Evolutionary conservation across 2,797 vertebrate genomes (phyloP), one percentile per base, ranked within the genome.

Genomic region (Harpagifer antarcticus): DNA sequence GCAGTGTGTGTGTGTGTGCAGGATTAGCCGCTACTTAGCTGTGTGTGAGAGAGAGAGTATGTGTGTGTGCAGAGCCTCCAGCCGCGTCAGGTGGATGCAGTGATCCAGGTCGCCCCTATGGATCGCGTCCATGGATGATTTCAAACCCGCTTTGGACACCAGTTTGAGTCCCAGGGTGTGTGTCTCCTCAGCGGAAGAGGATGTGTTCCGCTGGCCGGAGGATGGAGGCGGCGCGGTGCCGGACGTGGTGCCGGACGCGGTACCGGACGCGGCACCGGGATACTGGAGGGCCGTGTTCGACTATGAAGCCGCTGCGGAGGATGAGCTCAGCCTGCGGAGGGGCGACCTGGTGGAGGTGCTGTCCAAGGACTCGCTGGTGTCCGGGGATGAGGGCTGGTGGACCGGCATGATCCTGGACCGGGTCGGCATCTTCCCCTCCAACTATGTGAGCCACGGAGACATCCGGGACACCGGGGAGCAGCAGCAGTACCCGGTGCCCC

Each of bases 371-470:
- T 97, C 96, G 44, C 94, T 97, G 86, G 97, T 98, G 84, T 98
- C 98, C 4, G 97, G 97, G 27, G 97, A 99, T 79, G 97, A 97
- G 87, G 98, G 98, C 65, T 99, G 98, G 98, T 99, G 98, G 98
- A 98, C 97, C 20, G 98, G 97, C 9, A 95, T 96, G 94, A 96
- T 98, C 65, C 96, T 95, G 63, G 96, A 97, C 93, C 95, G 96
- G 76, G 96, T 98, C 73, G 96, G 97, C 93, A 96, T 96, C 60
- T 96, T 96, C 91, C 98, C 97, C 74, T 96, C 96, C 88, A 99
- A 98, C 90, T 99, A 99, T 92, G 97, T 98, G 91, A 97, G 96
- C 90, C 95, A 87, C 80, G 95, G 95, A 68, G 95, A 96, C 65
- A 94, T 94, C 69, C 96, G 92, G 87, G 92, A 92, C 71, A 83